Conservation (phyloP, 2,113 vertebrate genomes). For the Tenrec ecaudatus region DNA sequence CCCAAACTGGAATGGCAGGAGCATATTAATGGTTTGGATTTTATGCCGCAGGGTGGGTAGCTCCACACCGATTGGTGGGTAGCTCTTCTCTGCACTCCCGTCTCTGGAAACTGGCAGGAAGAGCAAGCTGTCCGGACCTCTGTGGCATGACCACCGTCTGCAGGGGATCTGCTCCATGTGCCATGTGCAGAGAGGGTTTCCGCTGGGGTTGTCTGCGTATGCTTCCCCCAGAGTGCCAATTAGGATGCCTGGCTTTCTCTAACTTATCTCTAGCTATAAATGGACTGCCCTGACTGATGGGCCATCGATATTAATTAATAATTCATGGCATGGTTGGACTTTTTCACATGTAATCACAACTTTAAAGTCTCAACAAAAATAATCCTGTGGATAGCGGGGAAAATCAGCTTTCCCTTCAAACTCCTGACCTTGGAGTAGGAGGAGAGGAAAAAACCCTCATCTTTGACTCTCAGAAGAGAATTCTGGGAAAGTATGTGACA, state of each 20-base stretch:
- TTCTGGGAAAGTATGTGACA: conserved; percentile 22
- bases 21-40: background rate
- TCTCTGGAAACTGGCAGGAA: background rate
- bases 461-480: conserved; percentile 47
- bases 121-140: background rate
- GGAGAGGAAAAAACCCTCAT: background rate
- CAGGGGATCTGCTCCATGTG: conserved; percentile 49
- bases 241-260: conserved; percentile 73
- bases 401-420: conserved; percentile 55
- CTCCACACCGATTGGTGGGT: background rate
- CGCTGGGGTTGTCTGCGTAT: conserved; percentile 60
- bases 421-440: background rate
- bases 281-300: conserved; percentile 78
- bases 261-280: conserved; percentile 81
- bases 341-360: conserved; percentile 84
- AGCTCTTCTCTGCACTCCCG: background rate
- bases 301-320: conserved; percentile 86
- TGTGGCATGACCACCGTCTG: conserved; percentile 40
- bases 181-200: conserved; percentile 61
- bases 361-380: conserved; percentile 70
- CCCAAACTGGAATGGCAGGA: background rate
- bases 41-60: background rate
- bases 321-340: conserved; percentile 83
- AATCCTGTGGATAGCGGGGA: conserved; percentile 3
- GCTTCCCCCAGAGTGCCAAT: conserved; percentile 75